Base-by-base conservation (phyloP, 2,113 vertebrate species). In the Menura novaehollandiae region DNA sequence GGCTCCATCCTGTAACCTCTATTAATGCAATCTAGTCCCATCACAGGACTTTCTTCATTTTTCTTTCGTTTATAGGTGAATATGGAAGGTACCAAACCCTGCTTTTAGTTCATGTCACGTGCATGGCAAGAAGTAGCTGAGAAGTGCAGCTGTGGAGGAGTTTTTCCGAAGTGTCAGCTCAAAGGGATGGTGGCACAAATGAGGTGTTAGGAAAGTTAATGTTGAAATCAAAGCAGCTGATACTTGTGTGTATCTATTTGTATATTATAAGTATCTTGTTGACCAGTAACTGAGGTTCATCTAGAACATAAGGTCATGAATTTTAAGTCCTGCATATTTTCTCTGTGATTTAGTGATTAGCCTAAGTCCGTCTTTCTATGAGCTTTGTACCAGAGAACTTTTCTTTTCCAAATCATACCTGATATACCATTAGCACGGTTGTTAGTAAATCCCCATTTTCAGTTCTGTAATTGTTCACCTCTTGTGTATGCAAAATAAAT, bases 51-150 rank as follows among this genome's bases (percentile, higher is more conserved):
- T 71, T 6, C 7, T 89, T 88, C 1, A 12, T 64, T 83, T 85
- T 51, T 24, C 15, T 66, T 49, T 68, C 19, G 2, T 79, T 82
- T 79, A 2, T 22, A 41, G 76, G 55, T 46, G 23, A 49, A 43
- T 67, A 27, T 51, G 28, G 44, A 20, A 69, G 60, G 58, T 52
- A 53, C 23, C 22, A 60, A 53, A 53, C 26, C 16, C 28, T 69
- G n/a, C 41, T 90, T 90, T 69, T 51, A 58, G 32, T 51, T 90
- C 22, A 37, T 1, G 1, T 79, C 41, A 49, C 0, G 0, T 47
- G 33, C 10, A 6, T 60, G 69, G 46, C 37, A 58, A 8, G 15
- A 85, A 85, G 28, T 18, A 69, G 47, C 55, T 79, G 41, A 41
- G 58, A 75, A 52, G 52, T 39, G 3, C 0, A 30, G 8, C 28